Conservation (phyloP, 2,113 vertebrate species). For the Microcebus jonahi region DNA sequence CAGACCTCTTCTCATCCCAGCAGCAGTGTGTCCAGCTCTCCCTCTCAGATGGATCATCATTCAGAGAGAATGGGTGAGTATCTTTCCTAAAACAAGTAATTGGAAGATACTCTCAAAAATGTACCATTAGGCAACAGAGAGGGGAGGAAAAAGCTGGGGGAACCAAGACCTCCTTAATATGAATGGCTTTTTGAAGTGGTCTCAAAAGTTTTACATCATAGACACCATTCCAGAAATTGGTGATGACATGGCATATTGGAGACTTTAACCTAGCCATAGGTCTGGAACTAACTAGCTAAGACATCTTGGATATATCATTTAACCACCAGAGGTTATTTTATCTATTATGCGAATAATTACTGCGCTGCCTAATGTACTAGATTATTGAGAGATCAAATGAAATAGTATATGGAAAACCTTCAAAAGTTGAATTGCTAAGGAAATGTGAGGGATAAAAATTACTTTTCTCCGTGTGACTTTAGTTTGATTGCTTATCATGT, state of each 20-base stretch:
- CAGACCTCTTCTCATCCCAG: slow-evolving; percentile 92
- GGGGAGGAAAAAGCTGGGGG: neutral
- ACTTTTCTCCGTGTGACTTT: neutral
- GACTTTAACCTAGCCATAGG: neutral
- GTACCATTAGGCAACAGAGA: neutral
- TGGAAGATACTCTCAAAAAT: neutral
- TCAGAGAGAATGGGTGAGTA: slow-evolving; percentile 91
- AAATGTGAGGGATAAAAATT: neutral
- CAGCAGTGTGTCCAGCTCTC: slow-evolving; percentile 94
- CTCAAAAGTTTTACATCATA: neutral
- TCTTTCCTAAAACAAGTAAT: neutral
- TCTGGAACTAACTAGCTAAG: neutral
- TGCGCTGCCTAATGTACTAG: neutral
- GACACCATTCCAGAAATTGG: neutral
- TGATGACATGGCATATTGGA: neutral
- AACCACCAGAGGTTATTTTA: neutral
- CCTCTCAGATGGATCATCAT: slow-evolving; percentile 86
- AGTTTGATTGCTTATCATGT: neutral
- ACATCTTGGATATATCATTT: neutral
- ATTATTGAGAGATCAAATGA: slow-evolving; percentile 27
- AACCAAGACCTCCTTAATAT: neutral
- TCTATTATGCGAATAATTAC: neutral
- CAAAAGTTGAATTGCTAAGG: neutral
- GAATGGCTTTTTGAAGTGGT: neutral
- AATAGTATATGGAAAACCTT: neutral